Evolutionary conservation across 2,888 invertebrate genomes (phyloP), one percentile per base, ranked within the genome.

Genomic region (Callimorpha dominula): DNA sequence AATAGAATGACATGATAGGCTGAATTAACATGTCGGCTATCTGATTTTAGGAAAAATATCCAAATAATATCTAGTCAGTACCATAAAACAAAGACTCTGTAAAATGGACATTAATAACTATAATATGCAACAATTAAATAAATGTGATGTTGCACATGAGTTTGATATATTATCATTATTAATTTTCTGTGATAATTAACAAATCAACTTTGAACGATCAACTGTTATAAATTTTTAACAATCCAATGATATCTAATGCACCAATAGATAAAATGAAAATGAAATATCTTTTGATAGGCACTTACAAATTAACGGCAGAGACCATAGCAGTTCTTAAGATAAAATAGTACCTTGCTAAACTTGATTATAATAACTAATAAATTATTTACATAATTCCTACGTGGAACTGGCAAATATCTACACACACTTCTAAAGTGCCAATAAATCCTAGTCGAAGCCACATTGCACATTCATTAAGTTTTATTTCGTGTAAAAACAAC

Each of bases 341-440:
- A 89, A 86, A 88, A 88, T 89, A 90, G 88, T 91, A 92, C 88
- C 87, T 87, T 80, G 85, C 88, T 90, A 89, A 85, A 83, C 85
- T 86, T 80, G 81, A 65, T 76, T 83, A 85, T 88, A 84, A 81
- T 84, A 89, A 87, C 86, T 89, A 84, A 84, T 80, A 83, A 89
- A 88, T 86, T 87, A 86, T 92, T 94, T 94, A 92, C 94, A 94
- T 90, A 89, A 81, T 87, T 80, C 89, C 87, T 90, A 90, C 83
- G 87, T 82, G 82, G 85, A 89, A 88, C 87, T 86, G 81, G 82
- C 85, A 81, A 87, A 87, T 94, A 92, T 92, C 91, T 94, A 94
- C 92, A 93, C 83, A 89, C 92, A 92, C 91, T 91, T 91, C 90
- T 91, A 90, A 90, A 90, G 92, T 91, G 91, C 88, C 79, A 81